Evolutionary conservation across 1,140 invertebrate genomes (phyloP), one percentile per base, ranked within the genome.

Genomic region (Nilaparvata lugens): DNA sequence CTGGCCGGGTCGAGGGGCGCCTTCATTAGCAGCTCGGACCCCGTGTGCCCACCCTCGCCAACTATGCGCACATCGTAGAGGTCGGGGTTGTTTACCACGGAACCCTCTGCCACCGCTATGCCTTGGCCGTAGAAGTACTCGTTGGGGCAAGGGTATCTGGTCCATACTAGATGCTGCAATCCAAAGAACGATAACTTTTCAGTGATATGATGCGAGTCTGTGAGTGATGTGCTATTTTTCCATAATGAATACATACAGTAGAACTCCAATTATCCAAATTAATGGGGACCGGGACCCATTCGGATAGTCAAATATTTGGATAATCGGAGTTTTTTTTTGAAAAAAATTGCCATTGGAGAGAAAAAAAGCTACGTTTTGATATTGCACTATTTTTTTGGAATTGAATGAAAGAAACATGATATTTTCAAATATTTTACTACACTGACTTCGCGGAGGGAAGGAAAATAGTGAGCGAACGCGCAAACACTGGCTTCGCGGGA

Each of bases 81-180:
- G 19, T 60, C 52, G 2, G 52, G 38, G 21, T 55, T 23, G n/a
- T 43, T 19, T 2, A 55, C 52, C 0, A 19, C 38, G 4, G 59
- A 53, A 7, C 59, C 59, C 23, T 60, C 59, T 11, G 59, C 59
- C 7, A 60, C 40, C 18, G 31, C 52, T 4, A 55, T 21, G 1
- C 59, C 59, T 0, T 13, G 18, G 3, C 59, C 52, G 55, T 42
- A 60, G 18, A 42, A 54, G 16, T 52, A 42, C 19, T 60, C 45
- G 19, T 60, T 31, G 1, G 59, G 59, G 28, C 59, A 60, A 4
- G 52, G 59, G 52, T 54, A 52, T 18, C 31, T 16, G n/a, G 52
- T 60, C 59, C 59, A 60, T 6, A 60, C 51, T 25, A 60, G 25
- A 53, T 60, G 59, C 59, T 60, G 52, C 6, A 21, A 60, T 2